These are phyloP conservation scores for Antrozous pallidus DNA, from an alignment of 2,797 vertebrate species.

Conservation along the genomic window DNA sequence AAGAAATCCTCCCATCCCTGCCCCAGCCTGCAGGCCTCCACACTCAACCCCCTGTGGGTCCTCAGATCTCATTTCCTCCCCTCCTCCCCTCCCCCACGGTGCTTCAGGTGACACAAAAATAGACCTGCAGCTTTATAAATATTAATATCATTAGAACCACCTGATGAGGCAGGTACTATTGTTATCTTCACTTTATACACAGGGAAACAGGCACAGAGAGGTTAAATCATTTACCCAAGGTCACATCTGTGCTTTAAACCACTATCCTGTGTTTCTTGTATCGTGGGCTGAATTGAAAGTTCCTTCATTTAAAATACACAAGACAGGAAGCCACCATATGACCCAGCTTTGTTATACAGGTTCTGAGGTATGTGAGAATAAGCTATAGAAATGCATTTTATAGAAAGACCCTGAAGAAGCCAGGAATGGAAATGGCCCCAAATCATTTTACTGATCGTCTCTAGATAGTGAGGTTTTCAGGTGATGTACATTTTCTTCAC, in stretches of 20 bases:
- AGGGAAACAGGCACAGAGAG: not conserved
- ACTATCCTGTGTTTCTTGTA: no score
- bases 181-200: not conserved
- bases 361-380: not conserved
- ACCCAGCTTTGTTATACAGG: not conserved
- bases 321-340: not conserved
- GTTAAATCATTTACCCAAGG: not conserved
- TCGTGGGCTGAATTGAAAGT: not conserved
- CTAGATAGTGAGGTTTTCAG: not conserved
- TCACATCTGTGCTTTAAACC: not conserved
- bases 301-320: not conserved
- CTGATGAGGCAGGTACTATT: not conserved
- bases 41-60: not conserved
- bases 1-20: not conserved
- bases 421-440: not conserved
- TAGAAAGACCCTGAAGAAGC: not conserved
- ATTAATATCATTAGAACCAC: not conserved
- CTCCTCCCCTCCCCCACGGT: no score
- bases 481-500: not conserved
- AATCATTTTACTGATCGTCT: not conserved
- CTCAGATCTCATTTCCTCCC: not conserved
- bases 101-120: accelerated
- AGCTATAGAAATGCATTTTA: not conserved
- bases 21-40: not conserved
- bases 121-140: not conserved